Evolutionary conservation across 2,888 invertebrate genomes (phyloP), one percentile per base, ranked within the genome.

Genomic region (Epinotia brunnichana): DNA sequence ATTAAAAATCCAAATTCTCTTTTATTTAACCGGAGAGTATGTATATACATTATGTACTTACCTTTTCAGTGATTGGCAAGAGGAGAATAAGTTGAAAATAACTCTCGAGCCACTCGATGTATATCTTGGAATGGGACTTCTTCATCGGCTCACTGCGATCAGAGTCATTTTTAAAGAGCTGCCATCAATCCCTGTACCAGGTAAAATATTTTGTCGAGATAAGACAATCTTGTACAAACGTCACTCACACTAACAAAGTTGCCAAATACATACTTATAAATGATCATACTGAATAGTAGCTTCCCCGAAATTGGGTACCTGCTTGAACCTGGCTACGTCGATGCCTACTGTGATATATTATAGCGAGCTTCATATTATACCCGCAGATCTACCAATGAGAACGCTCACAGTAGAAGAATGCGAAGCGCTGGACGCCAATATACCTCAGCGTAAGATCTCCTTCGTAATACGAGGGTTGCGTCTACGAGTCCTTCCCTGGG

Each of bases 331-430:
- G 15, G 1, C 0, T 41, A 41, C 10, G 11, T 10, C 9, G 41
- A 41, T 44, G 44, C 44, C 3, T 44, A 4, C 13, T 3, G 13
- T 15, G 44, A 44, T 44, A 44, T 44, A 3, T 2, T 13, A 13
- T 13, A 13, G 0, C 41, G 13, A 41, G 3, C 41, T 13, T 41
- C 15, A 48, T 48, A 48, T 13, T 60, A 13, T 13, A 19, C 17
- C 24, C n/a, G 7, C 74, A 90, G 90, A 87, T 3, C 51, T 77
- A 9, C 79, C 83, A 1, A 84, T 80, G 80, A 88, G 88, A 2
- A 80, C 80, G 0, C 75, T 92, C 0, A 92, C 92, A 0, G 86
- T 92, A 11, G 92, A 92, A 77, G 92, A 92, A 75, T 87, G 87
- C 62, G 92, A 92, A 0, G 82, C 90, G 0, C 80, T 92, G 0